phyloP scores from a whole-genome alignment of 2,113 vertebrate species.

The Salvelinus sp. region DNA sequence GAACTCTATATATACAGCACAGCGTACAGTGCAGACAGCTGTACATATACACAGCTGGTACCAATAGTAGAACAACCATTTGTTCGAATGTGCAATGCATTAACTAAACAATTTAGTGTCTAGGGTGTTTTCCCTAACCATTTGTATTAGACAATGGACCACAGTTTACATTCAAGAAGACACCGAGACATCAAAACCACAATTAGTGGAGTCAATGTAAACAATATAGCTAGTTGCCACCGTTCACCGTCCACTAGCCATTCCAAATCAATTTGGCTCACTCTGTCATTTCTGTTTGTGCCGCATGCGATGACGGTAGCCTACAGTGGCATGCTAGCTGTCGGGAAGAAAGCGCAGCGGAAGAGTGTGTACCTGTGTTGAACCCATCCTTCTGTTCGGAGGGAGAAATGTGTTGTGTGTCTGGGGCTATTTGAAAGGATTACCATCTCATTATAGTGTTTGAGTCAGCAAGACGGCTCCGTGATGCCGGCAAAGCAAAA shows the following conservation, averaged over 20 bases:
- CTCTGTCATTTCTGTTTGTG: neutral
- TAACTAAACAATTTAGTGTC: too few species aligned
- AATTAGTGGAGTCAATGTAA: too few species aligned
- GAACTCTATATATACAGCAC: too few species aligned
- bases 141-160: too few species aligned
- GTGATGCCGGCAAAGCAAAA: conserved; percentile 46
- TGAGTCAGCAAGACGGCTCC: conserved; percentile 53
- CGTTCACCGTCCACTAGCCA: neutral
- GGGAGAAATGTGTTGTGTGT: conserved; percentile 35
- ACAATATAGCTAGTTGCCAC: neutral
- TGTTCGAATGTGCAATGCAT: too few species aligned
- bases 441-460: conserved; percentile 61
- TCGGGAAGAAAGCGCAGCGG: neutral
- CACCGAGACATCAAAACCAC: too few species aligned
- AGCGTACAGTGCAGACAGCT: too few species aligned
- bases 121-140: too few species aligned
- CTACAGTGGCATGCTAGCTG: too few species aligned
- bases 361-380: neutral
- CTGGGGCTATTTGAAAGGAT: conserved; percentile 60
- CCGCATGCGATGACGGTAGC: neutral
- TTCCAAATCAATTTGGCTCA: neutral
- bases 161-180: too few species aligned
- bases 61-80: too few species aligned
- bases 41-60: too few species aligned
- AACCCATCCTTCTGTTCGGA: conserved; percentile 22